Percentiles rank a stretch among this genome's conserved stretches.
Conservation (phyloP, 1,140 invertebrate species). For the Polypedilum pembai region DNA sequence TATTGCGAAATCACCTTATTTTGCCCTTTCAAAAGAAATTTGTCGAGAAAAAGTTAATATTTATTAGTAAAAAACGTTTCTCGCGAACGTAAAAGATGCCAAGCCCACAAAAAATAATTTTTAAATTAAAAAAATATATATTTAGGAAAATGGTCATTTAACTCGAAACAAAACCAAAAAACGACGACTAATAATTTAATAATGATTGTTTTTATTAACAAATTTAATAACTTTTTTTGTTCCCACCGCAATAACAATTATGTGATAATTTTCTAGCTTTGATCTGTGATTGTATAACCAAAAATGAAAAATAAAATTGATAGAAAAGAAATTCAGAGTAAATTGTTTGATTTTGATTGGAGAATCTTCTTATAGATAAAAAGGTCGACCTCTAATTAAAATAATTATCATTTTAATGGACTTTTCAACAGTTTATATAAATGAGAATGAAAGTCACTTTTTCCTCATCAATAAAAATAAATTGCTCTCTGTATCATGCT, state of each 20-base stretch:
- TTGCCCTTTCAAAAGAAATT: conserved; percentile 17
- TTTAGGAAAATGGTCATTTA: conserved; percentile 12
- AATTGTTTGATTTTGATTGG: no score
- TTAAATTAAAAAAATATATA: not conserved
- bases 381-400: no score
- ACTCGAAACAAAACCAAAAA: not conserved
- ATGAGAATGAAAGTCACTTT: no score
- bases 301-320: not conserved
- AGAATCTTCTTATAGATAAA: no score
- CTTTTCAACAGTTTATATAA: no score
- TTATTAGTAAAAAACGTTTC: not conserved
- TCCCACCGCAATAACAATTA: no score
- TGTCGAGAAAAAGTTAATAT: conserved; percentile 1
- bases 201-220: not conserved
- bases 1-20: not conserved
- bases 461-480: no score
- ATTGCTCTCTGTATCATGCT: no score
- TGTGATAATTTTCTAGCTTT: not conserved
- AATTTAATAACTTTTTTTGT: not conserved
- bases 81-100: conserved; percentile 24
- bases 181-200: not conserved
- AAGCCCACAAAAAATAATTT: not conserved
- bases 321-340: no score
- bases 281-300: not conserved
- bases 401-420: no score